Conservation (phyloP, 2,888 invertebrate species). For the Barypeithes pellucidus region DNA sequence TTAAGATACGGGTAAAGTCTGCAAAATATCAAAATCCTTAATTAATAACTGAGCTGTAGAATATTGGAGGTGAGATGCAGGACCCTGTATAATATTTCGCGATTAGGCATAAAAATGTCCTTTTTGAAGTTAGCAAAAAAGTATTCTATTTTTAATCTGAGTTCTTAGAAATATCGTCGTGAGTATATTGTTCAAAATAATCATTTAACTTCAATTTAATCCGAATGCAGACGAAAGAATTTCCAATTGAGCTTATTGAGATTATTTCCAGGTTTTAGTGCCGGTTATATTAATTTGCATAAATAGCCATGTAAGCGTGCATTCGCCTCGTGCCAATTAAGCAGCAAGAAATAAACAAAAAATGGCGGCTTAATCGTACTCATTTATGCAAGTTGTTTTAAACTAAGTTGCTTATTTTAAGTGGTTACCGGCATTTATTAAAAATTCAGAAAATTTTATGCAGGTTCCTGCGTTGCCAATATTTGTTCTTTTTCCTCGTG, state of each 20-base stretch:
- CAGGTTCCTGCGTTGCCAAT: slow-evolving; percentile 4
- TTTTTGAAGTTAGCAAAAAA: too few relatives aligned
- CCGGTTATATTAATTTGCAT: slow-evolving; percentile 16
- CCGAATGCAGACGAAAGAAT: slow-evolving; percentile 6
- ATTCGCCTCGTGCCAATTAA: slow-evolving; percentile 23
- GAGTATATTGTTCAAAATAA: background rate
- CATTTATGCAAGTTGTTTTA: slow-evolving; percentile 18
- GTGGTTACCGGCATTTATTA: slow-evolving; percentile 11
- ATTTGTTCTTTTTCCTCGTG: too few relatives aligned
- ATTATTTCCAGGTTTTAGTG: slow-evolving; percentile 17
- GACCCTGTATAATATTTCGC: too few relatives aligned
- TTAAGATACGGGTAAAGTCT: too few relatives aligned
- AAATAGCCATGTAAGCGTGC: slow-evolving; percentile 7
- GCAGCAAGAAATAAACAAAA: slow-evolving; percentile 13
- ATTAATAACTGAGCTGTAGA: too few relatives aligned
- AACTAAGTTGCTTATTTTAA: slow-evolving; percentile 17
- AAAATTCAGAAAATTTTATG: background rate
- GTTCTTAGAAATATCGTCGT: too few relatives aligned
- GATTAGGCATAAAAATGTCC: too few relatives aligned
- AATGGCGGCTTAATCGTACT: slow-evolving; percentile 8
- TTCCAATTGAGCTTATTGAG: slow-evolving; percentile 18
- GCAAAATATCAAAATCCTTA: too few relatives aligned
- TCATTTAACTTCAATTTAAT: slow-evolving; percentile 4
- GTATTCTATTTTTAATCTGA: too few relatives aligned
- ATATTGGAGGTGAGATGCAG: too few relatives aligned